Evolutionary conservation across 2,797 vertebrate genomes (phyloP), one percentile per base, ranked within the genome.

Genomic region (Morus bassanus): DNA sequence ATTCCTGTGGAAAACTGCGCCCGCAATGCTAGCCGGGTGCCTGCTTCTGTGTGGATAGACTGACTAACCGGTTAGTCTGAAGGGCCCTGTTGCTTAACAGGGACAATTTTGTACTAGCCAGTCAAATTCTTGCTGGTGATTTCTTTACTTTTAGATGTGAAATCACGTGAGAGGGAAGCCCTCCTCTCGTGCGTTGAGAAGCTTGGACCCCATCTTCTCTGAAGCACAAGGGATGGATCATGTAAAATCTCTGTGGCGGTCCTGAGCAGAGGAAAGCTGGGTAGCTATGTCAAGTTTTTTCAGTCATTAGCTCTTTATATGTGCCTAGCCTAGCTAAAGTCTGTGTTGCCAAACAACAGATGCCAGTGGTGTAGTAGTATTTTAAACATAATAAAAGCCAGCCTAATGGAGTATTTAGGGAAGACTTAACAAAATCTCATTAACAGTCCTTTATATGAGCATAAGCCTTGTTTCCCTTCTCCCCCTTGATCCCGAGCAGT

Each of bases 61-160:
- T 3, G 11, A 9, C 35, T n/a, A 13, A 19, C 16, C 6, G 0
- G 10, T 11, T 6, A 16, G 10, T 33, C 35, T 76, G 4, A 11
- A 45, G 37, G 30, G 37, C 31, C 35, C 39, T 27, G 23, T 28
- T 23, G 46, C 41, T 60, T 41, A 17, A 41, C n/a, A 30, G 28
- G 39, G 35, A 8, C 16, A 0, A 9, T n/a, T 57, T 67, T 59
- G 68, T 27, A 27, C 37, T 46, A 2, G 7, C 19, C 50, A 11
- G 15, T 48, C 65, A 16, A 28, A 39, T 37, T 28, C 33, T 14
- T 13, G 30, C 53, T 41, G 31, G 57, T 41, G 33, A 23, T 56
- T 65, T 56, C 30, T 28, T 59, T 46, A 4, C 13, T 33, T 50
- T 10, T 1, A 46, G 53, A 43, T 61, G 48, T 33, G 21, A 41